Base-by-base conservation (phyloP, 2,888 invertebrate species). In the Caenorhabditis plicata region DNA sequence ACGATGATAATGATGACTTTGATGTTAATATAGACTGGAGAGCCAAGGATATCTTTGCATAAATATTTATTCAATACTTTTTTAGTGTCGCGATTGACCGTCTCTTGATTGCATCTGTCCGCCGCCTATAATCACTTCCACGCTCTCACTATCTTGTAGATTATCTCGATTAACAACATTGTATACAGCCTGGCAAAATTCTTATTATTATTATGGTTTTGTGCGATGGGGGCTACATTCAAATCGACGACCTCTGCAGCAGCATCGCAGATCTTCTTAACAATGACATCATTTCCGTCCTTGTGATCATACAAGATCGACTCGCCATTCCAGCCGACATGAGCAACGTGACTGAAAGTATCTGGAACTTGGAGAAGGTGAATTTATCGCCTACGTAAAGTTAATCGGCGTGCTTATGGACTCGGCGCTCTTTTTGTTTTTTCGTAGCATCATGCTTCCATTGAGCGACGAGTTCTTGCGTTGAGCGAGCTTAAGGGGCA, bases 301-400 rank as follows among this genome's bases (percentile, higher is more conserved):
- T 62, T 64, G 22, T 65, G 53, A 29, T 68, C 60, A 22, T 63
- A 63, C 4, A 71, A 44, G 8, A 68, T 47, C 2, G 64, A 66
- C 15, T 49, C 36, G 0, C 71, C 71, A 38, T 63, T 68, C 71
- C 71, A 71, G 3, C 71, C 71, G 17, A 71, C 68, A 40, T 71
- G 68, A 17, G 71, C 66, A 11, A 71, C 44, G 25, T 71, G 71
- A 22, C 64, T 67, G 51, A 39, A 57, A 42, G 20, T 27, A 2
- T 20, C 23, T 4, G 29, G 29, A 9, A 42, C 11, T 4, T 31
- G 20, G 9, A 42, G 20, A 20, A 11, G 11, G 7, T 13, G 7
- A 27, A 27, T 9, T 9, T 7, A 9, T 27, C 29, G 13, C 39
- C 35, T 26, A 64, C 65, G 63, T 60, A 17, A 67, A 67, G 22